phyloP scores from a whole-genome alignment of 2,113 vertebrate genomes.

The Poecilia latipinna region DNA sequence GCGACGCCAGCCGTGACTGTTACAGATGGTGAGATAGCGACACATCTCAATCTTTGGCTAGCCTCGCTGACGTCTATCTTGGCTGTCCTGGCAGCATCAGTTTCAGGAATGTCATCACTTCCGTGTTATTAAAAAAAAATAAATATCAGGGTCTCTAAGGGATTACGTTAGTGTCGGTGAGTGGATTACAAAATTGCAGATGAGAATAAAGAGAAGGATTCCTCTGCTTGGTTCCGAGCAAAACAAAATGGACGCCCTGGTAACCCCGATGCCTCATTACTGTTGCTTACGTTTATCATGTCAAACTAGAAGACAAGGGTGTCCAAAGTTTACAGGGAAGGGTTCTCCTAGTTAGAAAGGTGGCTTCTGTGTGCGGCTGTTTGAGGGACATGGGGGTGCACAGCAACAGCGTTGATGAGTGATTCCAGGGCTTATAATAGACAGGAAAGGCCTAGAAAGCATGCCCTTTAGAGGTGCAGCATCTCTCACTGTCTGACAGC shows the following conservation, averaged over 20 bases:
- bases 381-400: conserved; percentile 75
- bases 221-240: conserved; percentile 53
- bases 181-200: conserved; percentile 19
- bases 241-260: conserved; percentile 71
- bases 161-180: conserved; percentile 17
- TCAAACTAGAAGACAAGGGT: conserved; percentile 72
- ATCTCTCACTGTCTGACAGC: conserved; percentile 79
- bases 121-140: conserved; percentile 1
- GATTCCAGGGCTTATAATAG: conserved; percentile 77
- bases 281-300: conserved; percentile 68
- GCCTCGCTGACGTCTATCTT: conserved; percentile 30
- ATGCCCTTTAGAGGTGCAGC: conserved; percentile 76
- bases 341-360: conserved; percentile 72
- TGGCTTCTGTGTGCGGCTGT: conserved; percentile 66
- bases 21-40: conserved; percentile 68
- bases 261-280: conserved; percentile 72
- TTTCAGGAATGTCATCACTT: conserved; percentile 15
- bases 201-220: conserved; percentile 20
- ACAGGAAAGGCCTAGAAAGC: conserved; percentile 75
- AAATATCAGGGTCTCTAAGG: neutral
- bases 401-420: conserved; percentile 73
- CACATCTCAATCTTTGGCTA: conserved; percentile 73
- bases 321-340: conserved; percentile 70
- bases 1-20: conserved; percentile 66
- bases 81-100: conserved; percentile 29